Percentiles rank a stretch among this genome's conserved stretches.
Conservation (phyloP, 2,113 vertebrate genomes). For the Corynorhinus townsendii region DNA sequence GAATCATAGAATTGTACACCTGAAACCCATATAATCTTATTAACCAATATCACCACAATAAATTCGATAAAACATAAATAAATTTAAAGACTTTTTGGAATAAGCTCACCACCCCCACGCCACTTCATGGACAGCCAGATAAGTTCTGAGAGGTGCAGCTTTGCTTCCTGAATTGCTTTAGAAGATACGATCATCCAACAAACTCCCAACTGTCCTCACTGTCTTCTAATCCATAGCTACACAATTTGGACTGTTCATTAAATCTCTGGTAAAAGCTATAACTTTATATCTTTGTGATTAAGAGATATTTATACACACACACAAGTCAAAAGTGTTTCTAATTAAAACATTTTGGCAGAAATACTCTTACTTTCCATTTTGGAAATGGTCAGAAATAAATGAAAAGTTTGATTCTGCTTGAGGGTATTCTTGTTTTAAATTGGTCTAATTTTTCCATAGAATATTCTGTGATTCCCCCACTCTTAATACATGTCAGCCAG, state of each 20-base stretch:
- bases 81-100: neutral
- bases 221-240: neutral
- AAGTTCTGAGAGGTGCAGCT: neutral
- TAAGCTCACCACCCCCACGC: neutral
- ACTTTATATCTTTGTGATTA: neutral
- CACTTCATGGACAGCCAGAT: neutral
- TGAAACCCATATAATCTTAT: neutral
- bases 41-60: neutral
- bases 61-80: neutral
- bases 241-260: neutral
- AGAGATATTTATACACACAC: neutral
- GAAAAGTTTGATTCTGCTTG: conserved; percentile 10
- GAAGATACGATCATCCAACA: neutral
- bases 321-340: neutral
- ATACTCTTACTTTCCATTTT: conserved; percentile 45
- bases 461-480: neutral
- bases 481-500: conserved; percentile 33
- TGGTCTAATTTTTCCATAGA: conserved; percentile 54
- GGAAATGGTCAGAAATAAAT: conserved; percentile 24
- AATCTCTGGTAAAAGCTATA: neutral
- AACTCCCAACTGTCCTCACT: neutral
- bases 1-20: neutral
- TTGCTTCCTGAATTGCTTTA: neutral
- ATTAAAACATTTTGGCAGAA: conserved; percentile 49
- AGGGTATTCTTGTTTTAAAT: conserved; percentile 49